Conservation (phyloP, 2,888 invertebrate species). For the Oligia latruncula region DNA sequence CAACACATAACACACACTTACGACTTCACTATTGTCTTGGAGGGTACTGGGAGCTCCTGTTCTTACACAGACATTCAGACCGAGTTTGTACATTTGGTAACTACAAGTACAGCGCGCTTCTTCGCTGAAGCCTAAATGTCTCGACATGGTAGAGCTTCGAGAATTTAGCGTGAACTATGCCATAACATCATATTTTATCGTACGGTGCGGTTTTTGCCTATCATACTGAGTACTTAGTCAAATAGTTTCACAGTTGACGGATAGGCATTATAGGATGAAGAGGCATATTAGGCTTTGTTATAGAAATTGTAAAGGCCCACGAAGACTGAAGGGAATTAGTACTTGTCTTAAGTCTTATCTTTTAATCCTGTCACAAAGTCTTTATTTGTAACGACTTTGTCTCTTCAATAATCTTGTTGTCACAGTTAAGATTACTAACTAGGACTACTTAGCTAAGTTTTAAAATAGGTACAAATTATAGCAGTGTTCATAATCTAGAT, state of each 20-base stretch:
- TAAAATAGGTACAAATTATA: neutral
- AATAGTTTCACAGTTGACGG: slow-evolving; percentile 24
- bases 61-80: neutral
- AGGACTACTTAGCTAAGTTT: neutral
- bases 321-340: too few relatives aligned
- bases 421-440: neutral
- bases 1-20: neutral
- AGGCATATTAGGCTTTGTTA: neutral
- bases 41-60: neutral
- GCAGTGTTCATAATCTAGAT: neutral
- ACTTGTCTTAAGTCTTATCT: neutral
- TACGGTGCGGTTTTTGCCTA: slow-evolving; percentile 8
- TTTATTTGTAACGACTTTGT: neutral
- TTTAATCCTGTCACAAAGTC: neutral
- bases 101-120: neutral
- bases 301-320: neutral
- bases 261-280: neutral
- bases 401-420: neutral
- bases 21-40: neutral
- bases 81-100: neutral
- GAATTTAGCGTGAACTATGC: neutral
- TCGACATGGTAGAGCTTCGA: neutral
- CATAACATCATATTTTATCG: neutral
- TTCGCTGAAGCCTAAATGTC: neutral
- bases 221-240: neutral